A percentile compares a stretch with the other conserved stretches of the same genome.
phyloP scores from a whole-genome alignment of 1,140 invertebrate genomes.

The Drosophila rufa region DNA sequence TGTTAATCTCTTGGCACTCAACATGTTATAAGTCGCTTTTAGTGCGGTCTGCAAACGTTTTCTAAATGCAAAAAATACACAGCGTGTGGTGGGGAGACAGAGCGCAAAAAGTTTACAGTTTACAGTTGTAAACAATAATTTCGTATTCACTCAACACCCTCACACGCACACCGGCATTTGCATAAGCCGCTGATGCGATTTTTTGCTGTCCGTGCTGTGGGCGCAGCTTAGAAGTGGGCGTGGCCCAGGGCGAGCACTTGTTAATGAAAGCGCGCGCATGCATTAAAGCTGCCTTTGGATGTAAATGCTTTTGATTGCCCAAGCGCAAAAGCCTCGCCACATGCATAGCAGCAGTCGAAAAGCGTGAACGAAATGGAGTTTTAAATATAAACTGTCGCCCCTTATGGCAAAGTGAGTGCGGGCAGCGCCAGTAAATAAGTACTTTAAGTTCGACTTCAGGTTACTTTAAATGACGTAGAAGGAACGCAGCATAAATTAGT shows the following conservation, averaged over 20 bases:
- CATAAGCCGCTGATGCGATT: slow-evolving; percentile 83
- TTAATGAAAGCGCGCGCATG: slow-evolving; percentile 82
- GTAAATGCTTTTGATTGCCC: slow-evolving; percentile 79
- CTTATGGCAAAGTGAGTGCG: not conserved
- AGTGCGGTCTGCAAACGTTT: slow-evolving; percentile 79
- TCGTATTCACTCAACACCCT: slow-evolving; percentile 80
- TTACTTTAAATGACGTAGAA: slow-evolving; percentile 48
- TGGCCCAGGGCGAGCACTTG: slow-evolving; percentile 49
- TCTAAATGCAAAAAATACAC: slow-evolving; percentile 62
- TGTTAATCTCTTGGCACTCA: slow-evolving; percentile 84
- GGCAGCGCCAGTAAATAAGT: slow-evolving; percentile 37
- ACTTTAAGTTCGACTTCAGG: slow-evolving; percentile 43
- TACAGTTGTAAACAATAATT: slow-evolving; percentile 85
- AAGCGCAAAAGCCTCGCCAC: slow-evolving; percentile 73
- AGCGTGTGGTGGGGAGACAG: slow-evolving; percentile 9
- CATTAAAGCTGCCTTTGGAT: slow-evolving; percentile 73
- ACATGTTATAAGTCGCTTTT: slow-evolving; percentile 85
- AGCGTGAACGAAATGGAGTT: slow-evolving; percentile 5
- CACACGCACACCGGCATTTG: slow-evolving; percentile 63
- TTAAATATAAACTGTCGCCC: slow-evolving; percentile 29
- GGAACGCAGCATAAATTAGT: slow-evolving; percentile 64
- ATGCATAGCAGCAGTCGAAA: slow-evolving; percentile 44
- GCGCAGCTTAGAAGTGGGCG: slow-evolving; percentile 76
- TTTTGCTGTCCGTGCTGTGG: slow-evolving; percentile 55
- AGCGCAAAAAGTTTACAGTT: slow-evolving; percentile 65